These are phyloP conservation scores for Acrossocheilus fasciatus DNA, from an alignment of 2,797 vertebrate genomes.

Conservation along the genomic window DNA sequence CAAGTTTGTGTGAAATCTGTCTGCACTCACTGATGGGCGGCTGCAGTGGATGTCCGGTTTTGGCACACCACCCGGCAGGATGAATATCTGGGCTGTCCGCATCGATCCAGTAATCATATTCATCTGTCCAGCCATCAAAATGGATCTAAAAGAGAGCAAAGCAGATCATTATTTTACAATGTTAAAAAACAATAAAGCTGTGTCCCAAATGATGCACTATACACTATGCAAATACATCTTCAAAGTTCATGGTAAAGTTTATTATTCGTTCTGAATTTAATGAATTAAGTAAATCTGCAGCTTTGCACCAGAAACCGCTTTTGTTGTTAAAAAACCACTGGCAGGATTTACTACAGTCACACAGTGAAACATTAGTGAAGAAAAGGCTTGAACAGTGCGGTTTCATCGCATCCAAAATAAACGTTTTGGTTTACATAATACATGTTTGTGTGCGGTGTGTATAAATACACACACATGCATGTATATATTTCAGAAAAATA, in stretches of 20 bases:
- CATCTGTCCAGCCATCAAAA: constrained; percentile 87
- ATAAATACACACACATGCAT: no score
- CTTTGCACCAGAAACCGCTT: not conserved
- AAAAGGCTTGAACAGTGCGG: no score
- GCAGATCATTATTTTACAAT: not conserved
- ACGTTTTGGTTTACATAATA: no score
- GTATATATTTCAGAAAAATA: no score
- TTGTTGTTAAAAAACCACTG: not conserved
- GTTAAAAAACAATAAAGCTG: not conserved
- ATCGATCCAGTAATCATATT: constrained; percentile 87
- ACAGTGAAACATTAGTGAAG: no score
- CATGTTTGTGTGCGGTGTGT: no score
- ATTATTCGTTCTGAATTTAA: not conserved
- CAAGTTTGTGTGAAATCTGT: not conserved
- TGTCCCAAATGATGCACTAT: not conserved
- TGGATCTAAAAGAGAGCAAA: constrained; percentile 75
- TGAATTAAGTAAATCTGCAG: not conserved
- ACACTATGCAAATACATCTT: not conserved
- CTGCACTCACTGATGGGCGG: constrained; percentile 83
- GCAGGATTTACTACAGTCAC: no score
- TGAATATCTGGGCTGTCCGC: constrained; percentile 83
- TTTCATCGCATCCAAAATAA: no score
- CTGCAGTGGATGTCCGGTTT: constrained; percentile 86
- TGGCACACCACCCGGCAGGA: constrained; percentile 81
- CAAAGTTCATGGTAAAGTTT: not conserved